Percentiles rank a stretch among this genome's conserved stretches.
These are phyloP conservation scores for Trogon melanurus DNA, from an alignment of 2,113 vertebrate genomes.

Conservation along the genomic window DNA sequence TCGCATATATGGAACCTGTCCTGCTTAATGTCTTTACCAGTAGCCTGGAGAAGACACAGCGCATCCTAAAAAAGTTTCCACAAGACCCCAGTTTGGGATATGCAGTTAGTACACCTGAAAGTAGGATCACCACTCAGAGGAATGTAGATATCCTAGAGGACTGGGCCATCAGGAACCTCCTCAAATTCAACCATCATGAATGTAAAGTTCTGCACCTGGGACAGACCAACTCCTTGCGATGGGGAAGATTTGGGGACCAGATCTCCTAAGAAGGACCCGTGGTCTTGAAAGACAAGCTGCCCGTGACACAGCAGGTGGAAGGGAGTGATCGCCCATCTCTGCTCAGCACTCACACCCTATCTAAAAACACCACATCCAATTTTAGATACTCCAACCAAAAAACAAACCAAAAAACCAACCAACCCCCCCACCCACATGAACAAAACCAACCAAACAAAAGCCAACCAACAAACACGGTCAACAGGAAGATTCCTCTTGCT, in stretches of 20 bases:
- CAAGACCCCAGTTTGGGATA: neutral
- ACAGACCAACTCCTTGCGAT: fast-evolving
- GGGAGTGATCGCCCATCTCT: neutral
- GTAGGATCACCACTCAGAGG: neutral
- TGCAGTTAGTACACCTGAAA: neutral
- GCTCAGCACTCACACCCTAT: neutral
- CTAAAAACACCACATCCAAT: neutral
- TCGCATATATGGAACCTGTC: neutral
- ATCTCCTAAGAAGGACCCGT: neutral
- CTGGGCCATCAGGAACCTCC: neutral
- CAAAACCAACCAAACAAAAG: neutral
- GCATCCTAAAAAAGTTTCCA: neutral
- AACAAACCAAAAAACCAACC: neutral
- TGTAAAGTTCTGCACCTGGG: neutral
- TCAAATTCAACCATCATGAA: neutral
- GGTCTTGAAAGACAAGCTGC: neutral
- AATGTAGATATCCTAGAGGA: neutral
- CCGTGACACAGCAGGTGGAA: fast-evolving
- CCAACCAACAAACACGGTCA: neutral
- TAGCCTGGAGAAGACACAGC: neutral
- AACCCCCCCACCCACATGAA: neutral
- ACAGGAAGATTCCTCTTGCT: neutral
- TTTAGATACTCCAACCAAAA: neutral
- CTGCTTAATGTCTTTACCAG: neutral
- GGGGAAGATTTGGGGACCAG: fast-evolving